Evolutionary conservation across 2,888 invertebrate species (phyloP).

Genomic region (Volucella zonaria): DNA sequence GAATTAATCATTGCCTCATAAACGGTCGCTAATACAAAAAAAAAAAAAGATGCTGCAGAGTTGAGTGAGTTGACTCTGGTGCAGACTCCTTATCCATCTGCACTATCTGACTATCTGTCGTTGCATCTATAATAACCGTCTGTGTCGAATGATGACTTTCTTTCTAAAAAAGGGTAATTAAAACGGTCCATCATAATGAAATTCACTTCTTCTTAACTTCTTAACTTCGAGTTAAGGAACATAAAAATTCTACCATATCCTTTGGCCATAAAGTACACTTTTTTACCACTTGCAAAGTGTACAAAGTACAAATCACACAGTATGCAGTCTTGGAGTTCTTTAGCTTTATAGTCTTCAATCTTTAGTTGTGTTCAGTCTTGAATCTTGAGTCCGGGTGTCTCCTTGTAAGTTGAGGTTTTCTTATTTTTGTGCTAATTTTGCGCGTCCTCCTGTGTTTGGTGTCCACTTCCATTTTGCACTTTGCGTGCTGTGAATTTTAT

Average conservation of each 20-base stretch:
- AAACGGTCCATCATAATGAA: constrained; percentile 58
- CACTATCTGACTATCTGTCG: background rate
- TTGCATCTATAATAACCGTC: background rate
- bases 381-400: constrained; percentile 23
- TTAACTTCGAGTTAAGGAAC: constrained; percentile 34
- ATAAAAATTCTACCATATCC: constrained; percentile 55
- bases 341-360: too few species aligned
- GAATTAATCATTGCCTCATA: constrained; percentile 9
- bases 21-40: too few species aligned
- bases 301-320: constrained; percentile 68
- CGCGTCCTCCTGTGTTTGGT: constrained; percentile 59
- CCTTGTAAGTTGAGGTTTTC: constrained; percentile 7
- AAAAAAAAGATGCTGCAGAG: constrained; percentile 13
- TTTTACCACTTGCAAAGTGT: constrained; percentile 25
- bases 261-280: constrained; percentile 66
- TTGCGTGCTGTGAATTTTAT: constrained; percentile 77
- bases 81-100: constrained; percentile 19
- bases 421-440: constrained; percentile 62
- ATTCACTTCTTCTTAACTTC: constrained; percentile 26
- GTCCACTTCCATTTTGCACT: constrained; percentile 72
- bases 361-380: constrained; percentile 6
- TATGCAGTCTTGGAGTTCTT: constrained; percentile 49
- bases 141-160: constrained; percentile 44
- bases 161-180: constrained; percentile 57
- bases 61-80: too few species aligned